Evolutionary conservation across 2,113 vertebrate species (phyloP), one percentile per base, ranked within the genome.

Genomic region (Psammodynastes pulverulentus): DNA sequence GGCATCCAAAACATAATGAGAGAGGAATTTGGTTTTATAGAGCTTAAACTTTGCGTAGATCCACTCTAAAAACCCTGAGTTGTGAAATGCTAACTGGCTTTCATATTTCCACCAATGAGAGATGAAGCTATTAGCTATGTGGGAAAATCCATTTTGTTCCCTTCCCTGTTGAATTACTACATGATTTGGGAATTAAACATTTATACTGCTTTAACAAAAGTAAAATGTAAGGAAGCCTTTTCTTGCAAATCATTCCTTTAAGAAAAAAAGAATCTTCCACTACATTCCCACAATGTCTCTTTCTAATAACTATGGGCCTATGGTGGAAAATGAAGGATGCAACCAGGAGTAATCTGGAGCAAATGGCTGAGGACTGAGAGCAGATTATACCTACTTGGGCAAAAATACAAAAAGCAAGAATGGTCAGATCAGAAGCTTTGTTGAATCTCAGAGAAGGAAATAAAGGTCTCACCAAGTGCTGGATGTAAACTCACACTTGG

Each of bases 121-220:
- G 52, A n/a, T 21, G 58, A 89, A 29, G 91, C 58, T 89, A 85
- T 89, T 46, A 58, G 34, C 54, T 89, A 88, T 58, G 87, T 89
- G 91, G 87, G 53, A 51, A 92, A 89, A 92, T 89, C 87, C 72
- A 86, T 88, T 92, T 89, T 92, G 91, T 39, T 39, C 67, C 15
- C n/a, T 52, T 72, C 72, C 91, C 87, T 85, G 52, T 88, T 58
- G 87, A 89, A 52, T 53, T 85, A 72, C 87, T 88, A 89, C 52
- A 89, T 89, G 72, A 92, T 89, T 89, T 85, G 87, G 85, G 91
- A 89, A 92, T 92, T 89, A 92, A 92, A 92, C 91, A 92, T 89
- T 89, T 89, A 92, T 92, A 43, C 87, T 92, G 52, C 67, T 53
- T 56, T 89, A 85, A 88, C 91, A 89, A 89, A 88, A 43, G 85